Percentiles rank a stretch among this genome's conserved stretches.
These are phyloP conservation scores for Drepana falcataria DNA, from an alignment of 2,888 invertebrate species.

Conservation along the genomic window DNA sequence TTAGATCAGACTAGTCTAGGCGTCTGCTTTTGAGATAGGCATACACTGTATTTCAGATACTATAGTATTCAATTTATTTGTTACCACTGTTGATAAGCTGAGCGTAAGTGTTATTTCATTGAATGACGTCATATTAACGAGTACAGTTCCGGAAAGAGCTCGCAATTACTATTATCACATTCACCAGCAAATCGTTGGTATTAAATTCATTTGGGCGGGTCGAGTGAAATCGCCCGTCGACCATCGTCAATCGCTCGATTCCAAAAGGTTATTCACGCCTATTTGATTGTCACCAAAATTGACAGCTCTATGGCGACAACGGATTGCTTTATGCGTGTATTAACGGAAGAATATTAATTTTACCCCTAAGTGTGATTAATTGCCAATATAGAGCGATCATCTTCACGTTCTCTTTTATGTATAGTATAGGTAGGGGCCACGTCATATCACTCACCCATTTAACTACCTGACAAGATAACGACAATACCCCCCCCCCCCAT, in stretches of 20 bases:
- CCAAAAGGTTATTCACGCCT: slow-evolving; percentile 24
- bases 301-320: slow-evolving; percentile 12
- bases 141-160: slow-evolving; percentile 2
- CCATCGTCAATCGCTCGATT: slow-evolving; percentile 9
- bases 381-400: too few species aligned
- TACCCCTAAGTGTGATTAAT: not conserved
- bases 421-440: too few species aligned
- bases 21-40: too few species aligned
- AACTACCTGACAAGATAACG: too few species aligned
- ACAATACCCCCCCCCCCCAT: too few species aligned
- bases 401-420: too few species aligned
- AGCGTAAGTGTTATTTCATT: not conserved
- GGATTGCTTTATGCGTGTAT: not conserved
- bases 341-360: not conserved
- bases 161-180: slow-evolving; percentile 38
- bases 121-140: not conserved
- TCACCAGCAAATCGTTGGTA: slow-evolving; percentile 24
- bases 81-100: not conserved
- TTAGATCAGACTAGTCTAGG: too few species aligned
- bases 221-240: slow-evolving; percentile 12
- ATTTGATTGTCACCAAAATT: slow-evolving; percentile 32
- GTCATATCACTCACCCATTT: too few species aligned
- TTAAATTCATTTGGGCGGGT: slow-evolving; percentile 28
- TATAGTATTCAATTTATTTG: too few species aligned
- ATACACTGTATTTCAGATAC: too few species aligned